These are phyloP conservation scores for Antheraea pernyi DNA, from an alignment of 1,140 invertebrate genomes.

Conservation along the genomic window DNA sequence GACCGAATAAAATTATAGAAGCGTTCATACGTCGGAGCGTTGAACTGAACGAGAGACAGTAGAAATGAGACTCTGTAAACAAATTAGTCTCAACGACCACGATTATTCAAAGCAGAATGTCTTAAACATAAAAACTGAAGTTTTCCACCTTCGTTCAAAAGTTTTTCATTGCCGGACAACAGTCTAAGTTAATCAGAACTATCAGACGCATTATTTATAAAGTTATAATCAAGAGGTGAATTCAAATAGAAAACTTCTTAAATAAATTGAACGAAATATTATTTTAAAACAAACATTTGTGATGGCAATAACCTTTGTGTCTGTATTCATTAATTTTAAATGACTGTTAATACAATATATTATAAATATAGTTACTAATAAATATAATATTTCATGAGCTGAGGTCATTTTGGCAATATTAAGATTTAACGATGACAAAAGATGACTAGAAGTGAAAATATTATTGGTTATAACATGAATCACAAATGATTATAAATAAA, in stretches of 20 bases:
- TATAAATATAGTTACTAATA: background rate
- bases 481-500: too few species aligned
- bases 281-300: constrained; percentile 21
- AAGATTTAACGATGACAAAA: background rate
- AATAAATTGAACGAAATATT: constrained; percentile 9
- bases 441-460: too few species aligned
- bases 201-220: constrained; percentile 11
- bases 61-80: constrained; percentile 18
- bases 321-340: background rate
- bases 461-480: too few species aligned
- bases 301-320: constrained; percentile 9
- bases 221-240: constrained; percentile 10
- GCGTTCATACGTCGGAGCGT: constrained; percentile 20
- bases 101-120: constrained; percentile 24
- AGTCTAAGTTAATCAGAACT: background rate
- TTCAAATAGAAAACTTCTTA: constrained; percentile 14
- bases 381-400: background rate
- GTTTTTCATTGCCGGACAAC: background rate
- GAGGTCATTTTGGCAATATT: background rate
- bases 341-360: too few species aligned
- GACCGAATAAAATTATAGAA: constrained; percentile 27
- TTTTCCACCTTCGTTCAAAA: constrained; percentile 14
- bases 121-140: constrained; percentile 16
- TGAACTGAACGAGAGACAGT: constrained; percentile 18
- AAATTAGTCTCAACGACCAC: constrained; percentile 18